Conservation (phyloP, 1,140 invertebrate species). For the Steinernema feltiae region DNA sequence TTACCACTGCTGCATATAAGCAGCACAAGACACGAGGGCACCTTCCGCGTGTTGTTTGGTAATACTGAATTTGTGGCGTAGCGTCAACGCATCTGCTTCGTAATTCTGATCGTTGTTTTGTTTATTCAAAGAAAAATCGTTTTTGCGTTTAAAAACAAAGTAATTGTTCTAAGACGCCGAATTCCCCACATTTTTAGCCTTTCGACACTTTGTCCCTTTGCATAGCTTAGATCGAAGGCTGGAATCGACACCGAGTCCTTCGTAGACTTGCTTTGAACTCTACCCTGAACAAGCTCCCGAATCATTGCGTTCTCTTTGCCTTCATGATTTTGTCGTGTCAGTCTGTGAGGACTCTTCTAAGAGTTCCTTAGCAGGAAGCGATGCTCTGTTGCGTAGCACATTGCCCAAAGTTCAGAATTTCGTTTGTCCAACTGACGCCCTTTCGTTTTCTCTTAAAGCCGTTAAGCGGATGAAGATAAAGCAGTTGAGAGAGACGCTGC, state of each 20-base stretch:
- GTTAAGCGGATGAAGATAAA: background rate
- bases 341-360: no score
- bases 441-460: background rate
- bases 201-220: background rate
- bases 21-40: background rate
- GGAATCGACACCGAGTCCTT: no score
- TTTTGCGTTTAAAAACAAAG: constrained; percentile 4
- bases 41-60: background rate
- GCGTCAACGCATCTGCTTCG: background rate
- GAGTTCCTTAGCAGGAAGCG: no score
- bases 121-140: background rate
- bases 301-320: no score
- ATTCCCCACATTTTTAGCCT: background rate
- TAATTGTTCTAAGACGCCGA: background rate
- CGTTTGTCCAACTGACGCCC: background rate
- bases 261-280: no score
- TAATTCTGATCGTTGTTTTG: constrained; percentile 3
- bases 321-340: no score
- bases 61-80: no score
- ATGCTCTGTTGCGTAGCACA: no score
- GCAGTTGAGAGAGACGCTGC: background rate
- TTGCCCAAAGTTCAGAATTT: no score
- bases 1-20: no score
- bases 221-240: no score
- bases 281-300: no score